Percentiles rank a stretch among this genome's conserved stretches.
Conservation (phyloP, 2,797 vertebrate genomes). For the Echiichthys vipera region DNA sequence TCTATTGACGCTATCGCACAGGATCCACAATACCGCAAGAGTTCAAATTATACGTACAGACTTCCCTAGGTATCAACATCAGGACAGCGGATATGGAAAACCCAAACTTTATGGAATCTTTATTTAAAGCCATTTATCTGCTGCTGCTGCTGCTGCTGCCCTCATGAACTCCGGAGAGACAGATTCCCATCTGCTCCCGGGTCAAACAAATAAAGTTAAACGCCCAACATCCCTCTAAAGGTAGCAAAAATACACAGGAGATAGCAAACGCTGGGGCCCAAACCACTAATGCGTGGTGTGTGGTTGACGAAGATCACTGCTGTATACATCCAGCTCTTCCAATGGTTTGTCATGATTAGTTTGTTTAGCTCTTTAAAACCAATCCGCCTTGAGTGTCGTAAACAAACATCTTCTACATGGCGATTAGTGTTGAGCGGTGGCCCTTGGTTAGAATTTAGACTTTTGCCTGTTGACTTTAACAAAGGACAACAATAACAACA, state of each 20-base stretch:
- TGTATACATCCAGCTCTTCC: slow-evolving; percentile 67
- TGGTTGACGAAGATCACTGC: slow-evolving; percentile 42
- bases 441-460: slow-evolving; percentile 56
- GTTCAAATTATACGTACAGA: slow-evolving; percentile 53
- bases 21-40: slow-evolving; percentile 45
- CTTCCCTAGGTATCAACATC: slow-evolving; percentile 41
- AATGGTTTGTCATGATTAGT: slow-evolving; percentile 73
- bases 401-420: slow-evolving; percentile 69
- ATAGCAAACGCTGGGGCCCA: slow-evolving; percentile 57
- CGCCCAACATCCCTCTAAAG: slow-evolving; percentile 53
- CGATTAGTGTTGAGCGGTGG: slow-evolving; percentile 43
- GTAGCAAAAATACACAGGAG: slow-evolving; percentile 72
- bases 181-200: slow-evolving; percentile 41
- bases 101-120: slow-evolving; percentile 39
- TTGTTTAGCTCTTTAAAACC: slow-evolving; percentile 78
- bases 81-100: slow-evolving; percentile 37
- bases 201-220: slow-evolving; percentile 63
- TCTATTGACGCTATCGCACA: slow-evolving; percentile 30
- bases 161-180: slow-evolving; percentile 20
- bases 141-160: slow-evolving; percentile 26
- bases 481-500: slow-evolving; percentile 27
- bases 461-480: slow-evolving; percentile 39
- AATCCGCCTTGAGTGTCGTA: slow-evolving; percentile 56
- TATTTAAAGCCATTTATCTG: slow-evolving; percentile 45
- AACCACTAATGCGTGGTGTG: slow-evolving; percentile 68